Evolutionary conservation across 2,888 invertebrate species (phyloP).

Genomic region (Seira sanloemensis): DNA sequence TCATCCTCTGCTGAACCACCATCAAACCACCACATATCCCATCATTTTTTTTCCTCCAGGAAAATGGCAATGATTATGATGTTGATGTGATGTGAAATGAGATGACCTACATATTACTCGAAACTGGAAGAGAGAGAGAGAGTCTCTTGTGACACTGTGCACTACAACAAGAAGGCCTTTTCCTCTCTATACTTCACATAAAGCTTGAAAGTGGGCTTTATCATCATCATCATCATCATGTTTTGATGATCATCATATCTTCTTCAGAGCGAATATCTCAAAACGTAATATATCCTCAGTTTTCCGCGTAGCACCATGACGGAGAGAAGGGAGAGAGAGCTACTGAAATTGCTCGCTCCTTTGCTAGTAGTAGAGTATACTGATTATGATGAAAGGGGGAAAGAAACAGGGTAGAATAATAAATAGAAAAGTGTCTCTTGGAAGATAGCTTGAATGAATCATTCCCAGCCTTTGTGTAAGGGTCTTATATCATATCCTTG

Average conservation of each 20-base stretch:
- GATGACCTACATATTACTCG: not conserved
- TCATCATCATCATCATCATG: not conserved
- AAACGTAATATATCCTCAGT: too few species aligned
- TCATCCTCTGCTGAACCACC: too few species aligned
- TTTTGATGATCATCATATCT: too few species aligned
- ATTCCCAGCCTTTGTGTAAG: too few species aligned
- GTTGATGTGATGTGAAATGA: constrained; percentile 4
- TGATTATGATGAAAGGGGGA: constrained; percentile 34
- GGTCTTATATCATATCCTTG: too few species aligned
- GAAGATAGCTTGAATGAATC: constrained; percentile 58
- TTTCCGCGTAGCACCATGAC: too few species aligned
- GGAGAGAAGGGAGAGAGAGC: too few species aligned
- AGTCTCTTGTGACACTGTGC: not conserved
- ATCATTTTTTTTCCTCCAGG: not conserved
- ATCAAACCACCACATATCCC: not conserved
- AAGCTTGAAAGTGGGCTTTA: not conserved
- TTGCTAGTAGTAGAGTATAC: too few species aligned
- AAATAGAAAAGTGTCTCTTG: constrained; percentile 60
- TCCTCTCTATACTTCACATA: not conserved
- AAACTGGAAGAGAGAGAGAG: too few species aligned
- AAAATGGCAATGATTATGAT: constrained; percentile 4
- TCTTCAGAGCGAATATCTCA: too few species aligned
- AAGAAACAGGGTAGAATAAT: constrained; percentile 50
- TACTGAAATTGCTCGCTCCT: not conserved
- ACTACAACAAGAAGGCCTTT: not conserved